Evolutionary conservation across 30 jellyfish, hydroid and myxozoan species (phyloP).

Genomic region (Aurelia coerulea): DNA sequence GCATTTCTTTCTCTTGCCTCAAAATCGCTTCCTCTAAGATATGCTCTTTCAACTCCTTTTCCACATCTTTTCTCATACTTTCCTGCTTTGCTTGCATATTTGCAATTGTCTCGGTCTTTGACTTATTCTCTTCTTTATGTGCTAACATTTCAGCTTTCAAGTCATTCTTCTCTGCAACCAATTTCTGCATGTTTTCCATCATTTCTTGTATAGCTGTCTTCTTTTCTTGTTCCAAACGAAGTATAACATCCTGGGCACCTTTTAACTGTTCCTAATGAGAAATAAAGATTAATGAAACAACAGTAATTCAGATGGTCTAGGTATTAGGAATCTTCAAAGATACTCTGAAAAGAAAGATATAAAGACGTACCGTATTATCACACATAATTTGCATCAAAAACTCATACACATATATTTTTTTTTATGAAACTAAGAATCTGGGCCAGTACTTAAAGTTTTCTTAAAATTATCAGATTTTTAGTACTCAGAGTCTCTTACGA

Average conservation of each 20-base stretch:
- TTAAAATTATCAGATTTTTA: too few relatives aligned
- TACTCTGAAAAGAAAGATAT: too few relatives aligned
- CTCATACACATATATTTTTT: too few relatives aligned
- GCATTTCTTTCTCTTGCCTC: constrained; percentile 88
- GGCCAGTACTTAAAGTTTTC: too few relatives aligned
- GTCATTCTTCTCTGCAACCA: constrained; percentile 81
- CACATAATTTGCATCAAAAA: too few relatives aligned
- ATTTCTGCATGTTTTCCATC: constrained; percentile 80
- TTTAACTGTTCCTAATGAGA: constrained; percentile 55
- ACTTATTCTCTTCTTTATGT: constrained; percentile 56
- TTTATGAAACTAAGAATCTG: too few relatives aligned
- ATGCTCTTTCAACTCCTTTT: constrained; percentile 62
- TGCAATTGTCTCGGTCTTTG: constrained; percentile 40
- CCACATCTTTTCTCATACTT: constrained; percentile 66
- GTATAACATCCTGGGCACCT: constrained; percentile 73
- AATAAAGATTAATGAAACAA: not conserved
- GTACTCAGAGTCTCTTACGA: too few relatives aligned
- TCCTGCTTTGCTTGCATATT: constrained; percentile 73
- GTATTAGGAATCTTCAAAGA: too few relatives aligned
- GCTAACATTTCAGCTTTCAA: constrained; percentile 54
- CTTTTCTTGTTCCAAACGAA: constrained; percentile 88
- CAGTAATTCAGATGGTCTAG: too few relatives aligned
- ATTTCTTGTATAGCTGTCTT: constrained; percentile 79
- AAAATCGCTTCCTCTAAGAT: constrained; percentile 79
- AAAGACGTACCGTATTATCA: too few relatives aligned